Evolutionary conservation across 2,113 vertebrate genomes (phyloP).

Genomic region (Leiothrix lutea): DNA sequence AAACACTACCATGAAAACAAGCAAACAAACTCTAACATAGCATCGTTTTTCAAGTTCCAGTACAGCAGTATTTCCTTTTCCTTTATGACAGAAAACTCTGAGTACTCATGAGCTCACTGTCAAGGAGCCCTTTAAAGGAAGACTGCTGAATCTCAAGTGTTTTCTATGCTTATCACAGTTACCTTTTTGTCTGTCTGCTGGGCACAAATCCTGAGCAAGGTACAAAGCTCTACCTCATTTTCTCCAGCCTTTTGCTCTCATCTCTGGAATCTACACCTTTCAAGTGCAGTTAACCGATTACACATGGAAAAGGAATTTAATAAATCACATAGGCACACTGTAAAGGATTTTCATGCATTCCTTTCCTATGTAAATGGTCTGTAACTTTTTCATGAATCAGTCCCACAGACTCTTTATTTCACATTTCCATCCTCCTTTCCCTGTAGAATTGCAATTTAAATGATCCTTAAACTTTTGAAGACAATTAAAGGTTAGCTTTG

Average conservation of each 20-base stretch:
- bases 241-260: conserved; percentile 16
- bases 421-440: not conserved
- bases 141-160: not conserved
- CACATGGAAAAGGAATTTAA: conserved; percentile 36
- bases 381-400: conserved; percentile 50
- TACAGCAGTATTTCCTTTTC: not conserved
- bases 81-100: not conserved
- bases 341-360: conserved; percentile 61
- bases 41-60: not conserved
- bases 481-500: conserved; percentile 57
- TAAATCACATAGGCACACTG: conserved; percentile 58
- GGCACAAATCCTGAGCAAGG: conserved; percentile 22
- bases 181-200: not conserved
- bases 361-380: conserved; percentile 61
- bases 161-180: not conserved
- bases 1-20: not conserved
- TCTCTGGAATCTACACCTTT: conserved; percentile 38
- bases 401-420: conserved; percentile 30
- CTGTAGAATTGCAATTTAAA: conserved; percentile 59
- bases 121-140: not conserved
- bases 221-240: not conserved
- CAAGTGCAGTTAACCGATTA: conserved; percentile 47
- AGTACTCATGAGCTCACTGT: not conserved
- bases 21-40: not conserved
- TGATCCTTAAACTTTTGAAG: conserved; percentile 57